These are phyloP conservation scores for Cyprinus carpio DNA, from an alignment of 2,113 vertebrate genomes.

Conservation along the genomic window DNA sequence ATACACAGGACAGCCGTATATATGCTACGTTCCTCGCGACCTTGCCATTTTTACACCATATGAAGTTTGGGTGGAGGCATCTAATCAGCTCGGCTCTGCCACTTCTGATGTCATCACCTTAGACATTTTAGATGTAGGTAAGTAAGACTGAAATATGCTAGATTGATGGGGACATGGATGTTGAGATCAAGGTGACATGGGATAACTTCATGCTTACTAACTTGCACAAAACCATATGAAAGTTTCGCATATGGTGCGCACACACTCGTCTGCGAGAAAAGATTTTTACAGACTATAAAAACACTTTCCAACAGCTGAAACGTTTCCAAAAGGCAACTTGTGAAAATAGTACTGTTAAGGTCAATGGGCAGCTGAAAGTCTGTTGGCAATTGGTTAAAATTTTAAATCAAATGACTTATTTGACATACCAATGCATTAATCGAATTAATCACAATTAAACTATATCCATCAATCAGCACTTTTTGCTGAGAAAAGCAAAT, in stretches of 20 bases:
- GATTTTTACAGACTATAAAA: constrained; percentile 51
- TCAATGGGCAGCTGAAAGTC: neutral
- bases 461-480: neutral
- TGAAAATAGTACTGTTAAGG: constrained; percentile 19
- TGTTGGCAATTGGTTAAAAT: neutral
- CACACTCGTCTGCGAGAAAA: constrained; percentile 46
- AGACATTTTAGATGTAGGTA: constrained; percentile 93
- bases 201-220: neutral
- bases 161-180: neutral
- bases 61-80: constrained; percentile 93
- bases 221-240: constrained; percentile 18
- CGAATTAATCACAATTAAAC: constrained; percentile 17
- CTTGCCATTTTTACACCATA: constrained; percentile 94
- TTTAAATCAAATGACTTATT: neutral
- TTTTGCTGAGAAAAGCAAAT: constrained; percentile 10
- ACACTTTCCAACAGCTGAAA: constrained; percentile 31
- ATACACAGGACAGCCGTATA: constrained; percentile 78
- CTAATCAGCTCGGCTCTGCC: constrained; percentile 87
- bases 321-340: constrained; percentile 8
- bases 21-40: constrained; percentile 88
- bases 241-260: constrained; percentile 51
- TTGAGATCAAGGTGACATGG: constrained; percentile 16
- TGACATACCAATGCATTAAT: constrained; percentile 4
- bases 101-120: constrained; percentile 85
- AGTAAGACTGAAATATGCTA: constrained; percentile 59